These are phyloP conservation scores for Heteronetta atricapilla DNA, from an alignment of 2,113 vertebrate genomes.

Conservation along the genomic window DNA sequence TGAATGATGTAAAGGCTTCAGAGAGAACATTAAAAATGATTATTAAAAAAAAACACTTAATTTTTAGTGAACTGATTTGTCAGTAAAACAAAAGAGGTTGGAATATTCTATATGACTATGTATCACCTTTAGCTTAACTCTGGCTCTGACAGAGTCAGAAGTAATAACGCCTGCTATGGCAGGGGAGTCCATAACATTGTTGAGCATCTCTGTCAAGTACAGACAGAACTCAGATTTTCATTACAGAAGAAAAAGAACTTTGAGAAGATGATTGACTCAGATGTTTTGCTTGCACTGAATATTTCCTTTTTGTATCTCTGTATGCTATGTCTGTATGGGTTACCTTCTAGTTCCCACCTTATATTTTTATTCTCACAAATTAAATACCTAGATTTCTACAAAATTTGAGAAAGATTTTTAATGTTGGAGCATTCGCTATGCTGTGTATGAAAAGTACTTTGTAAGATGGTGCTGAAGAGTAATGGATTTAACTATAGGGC, in stretches of 20 bases:
- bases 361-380: neutral
- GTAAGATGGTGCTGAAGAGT: too few relatives aligned
- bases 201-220: neutral
- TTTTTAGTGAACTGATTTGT: neutral
- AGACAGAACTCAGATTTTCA: neutral
- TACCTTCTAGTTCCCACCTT: neutral
- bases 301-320: neutral
- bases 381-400: neutral
- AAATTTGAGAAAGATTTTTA: neutral
- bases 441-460: too few relatives aligned
- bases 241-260: neutral
- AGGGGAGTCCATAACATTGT: fast-evolving
- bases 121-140: neutral
- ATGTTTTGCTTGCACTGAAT: neutral
- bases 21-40: neutral
- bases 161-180: neutral
- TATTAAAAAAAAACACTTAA: neutral
- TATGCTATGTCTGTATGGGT: neutral
- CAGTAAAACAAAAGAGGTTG: neutral
- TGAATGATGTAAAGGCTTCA: neutral
- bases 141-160: neutral
- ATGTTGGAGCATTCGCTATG: too few relatives aligned
- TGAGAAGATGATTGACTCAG: neutral
- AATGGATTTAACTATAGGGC: too few relatives aligned
- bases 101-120: neutral